Evolutionary conservation across 1,140 invertebrate genomes (phyloP).

Genomic region (Papilio helenus): DNA sequence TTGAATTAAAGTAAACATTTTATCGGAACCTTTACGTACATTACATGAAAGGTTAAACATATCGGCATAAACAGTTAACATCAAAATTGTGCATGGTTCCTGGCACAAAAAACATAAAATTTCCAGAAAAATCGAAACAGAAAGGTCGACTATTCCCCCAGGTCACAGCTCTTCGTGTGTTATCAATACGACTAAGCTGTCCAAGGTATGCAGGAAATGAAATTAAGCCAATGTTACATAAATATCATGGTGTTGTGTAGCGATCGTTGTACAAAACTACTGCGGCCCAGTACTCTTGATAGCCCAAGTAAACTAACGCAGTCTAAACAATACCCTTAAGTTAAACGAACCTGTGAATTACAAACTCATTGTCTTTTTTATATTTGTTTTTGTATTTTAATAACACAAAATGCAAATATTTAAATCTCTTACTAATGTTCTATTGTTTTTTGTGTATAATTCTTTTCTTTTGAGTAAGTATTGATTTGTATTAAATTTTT

Average conservation of each 20-base stretch:
- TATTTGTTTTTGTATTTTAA: not conserved
- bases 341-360: slow-evolving; percentile 39
- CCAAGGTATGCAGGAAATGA: slow-evolving; percentile 26
- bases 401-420: not conserved
- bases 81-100: not conserved
- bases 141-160: not conserved
- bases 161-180: not conserved
- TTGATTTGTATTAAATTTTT: not conserved
- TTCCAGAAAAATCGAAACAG: not conserved
- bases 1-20: too few relatives aligned
- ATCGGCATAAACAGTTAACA: too few relatives aligned
- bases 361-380: not conserved
- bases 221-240: slow-evolving; percentile 18
- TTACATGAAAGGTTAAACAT: too few relatives aligned
- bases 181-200: not conserved
- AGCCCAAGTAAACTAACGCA: slow-evolving; percentile 39
- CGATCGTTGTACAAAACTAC: slow-evolving; percentile 39
- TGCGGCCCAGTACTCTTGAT: slow-evolving; percentile 36
- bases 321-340: slow-evolving; percentile 39
- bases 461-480: slow-evolving; percentile 7
- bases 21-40: too few relatives aligned
- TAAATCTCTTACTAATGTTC: not conserved
- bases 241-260: slow-evolving; percentile 26
- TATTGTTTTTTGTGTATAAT: not conserved
- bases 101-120: not conserved